Evolutionary conservation across 2,113 vertebrate species (phyloP).

Genomic region (Zosterops pallidus): DNA sequence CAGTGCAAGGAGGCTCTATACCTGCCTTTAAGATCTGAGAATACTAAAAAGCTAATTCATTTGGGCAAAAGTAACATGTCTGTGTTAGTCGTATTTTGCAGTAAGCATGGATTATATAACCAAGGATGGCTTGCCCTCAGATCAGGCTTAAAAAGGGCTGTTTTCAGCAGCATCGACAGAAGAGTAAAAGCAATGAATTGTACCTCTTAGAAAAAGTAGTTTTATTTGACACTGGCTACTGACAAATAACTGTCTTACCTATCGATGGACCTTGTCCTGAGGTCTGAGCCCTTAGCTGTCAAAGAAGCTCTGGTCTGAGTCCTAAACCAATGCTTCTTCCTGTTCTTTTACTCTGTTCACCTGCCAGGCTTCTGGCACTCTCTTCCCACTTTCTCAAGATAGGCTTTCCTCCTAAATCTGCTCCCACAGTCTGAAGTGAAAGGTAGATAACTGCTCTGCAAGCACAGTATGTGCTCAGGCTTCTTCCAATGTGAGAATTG

Average conservation of each 20-base stretch:
- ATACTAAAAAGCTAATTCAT: background rate
- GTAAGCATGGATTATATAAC: background rate
- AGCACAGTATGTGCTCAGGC: background rate
- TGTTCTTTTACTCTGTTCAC: background rate
- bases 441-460: background rate
- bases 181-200: background rate
- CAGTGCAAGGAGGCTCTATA: background rate
- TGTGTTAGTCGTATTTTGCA: background rate
- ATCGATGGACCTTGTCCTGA: background rate
- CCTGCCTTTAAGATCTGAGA: background rate
- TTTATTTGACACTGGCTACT: background rate
- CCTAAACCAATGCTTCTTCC: background rate
- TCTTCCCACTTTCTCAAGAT: background rate
- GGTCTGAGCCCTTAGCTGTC: background rate
- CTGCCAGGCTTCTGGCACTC: background rate
- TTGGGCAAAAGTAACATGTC: background rate
- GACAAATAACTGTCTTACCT: background rate
- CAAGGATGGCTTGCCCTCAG: background rate
- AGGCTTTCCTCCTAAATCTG: background rate
- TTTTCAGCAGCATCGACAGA: background rate
- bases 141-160: background rate
- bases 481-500: background rate
- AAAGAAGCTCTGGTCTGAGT: background rate
- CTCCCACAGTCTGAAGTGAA: background rate
- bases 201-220: background rate